These are phyloP conservation scores for Daboia siamensis DNA, from an alignment of 2,113 vertebrate species.

Conservation along the genomic window DNA sequence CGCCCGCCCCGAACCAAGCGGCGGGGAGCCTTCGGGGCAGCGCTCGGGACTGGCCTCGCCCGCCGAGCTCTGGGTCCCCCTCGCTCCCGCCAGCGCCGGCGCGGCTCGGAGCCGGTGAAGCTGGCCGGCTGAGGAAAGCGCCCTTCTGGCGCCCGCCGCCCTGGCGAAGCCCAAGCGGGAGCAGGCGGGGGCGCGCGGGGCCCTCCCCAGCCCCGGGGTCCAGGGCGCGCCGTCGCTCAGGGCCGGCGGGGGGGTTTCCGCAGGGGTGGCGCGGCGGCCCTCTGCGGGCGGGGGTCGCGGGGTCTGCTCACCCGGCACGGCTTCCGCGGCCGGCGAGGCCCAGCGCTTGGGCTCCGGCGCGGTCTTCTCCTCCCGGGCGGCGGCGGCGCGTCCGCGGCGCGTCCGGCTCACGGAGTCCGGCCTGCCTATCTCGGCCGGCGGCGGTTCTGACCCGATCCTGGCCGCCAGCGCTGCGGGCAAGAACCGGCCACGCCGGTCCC, in stretches of 20 bases:
- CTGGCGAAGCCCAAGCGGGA: neutral
- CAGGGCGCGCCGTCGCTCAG: neutral
- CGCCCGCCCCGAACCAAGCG: neutral
- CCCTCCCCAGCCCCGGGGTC: neutral
- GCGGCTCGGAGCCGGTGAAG: no score
- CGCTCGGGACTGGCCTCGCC: neutral
- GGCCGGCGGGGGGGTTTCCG: no score
- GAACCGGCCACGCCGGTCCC: constrained; percentile 68
- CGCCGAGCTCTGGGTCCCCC: no score
- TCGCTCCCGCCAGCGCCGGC: no score
- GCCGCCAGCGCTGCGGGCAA: constrained; percentile 23
- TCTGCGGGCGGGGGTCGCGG: neutral
- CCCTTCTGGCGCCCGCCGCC: neutral
- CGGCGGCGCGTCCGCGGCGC: constrained; percentile 1
- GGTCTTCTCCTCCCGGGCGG: constrained; percentile 2
- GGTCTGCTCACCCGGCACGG: neutral
- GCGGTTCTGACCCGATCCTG: constrained; percentile 13
- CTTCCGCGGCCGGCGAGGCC: constrained; percentile 9
- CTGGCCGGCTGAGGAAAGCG: neutral
- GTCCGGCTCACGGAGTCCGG: constrained; percentile 1
- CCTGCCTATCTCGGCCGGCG: constrained; percentile 4
- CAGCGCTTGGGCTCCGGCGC: neutral
- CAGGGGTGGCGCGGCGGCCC: neutral
- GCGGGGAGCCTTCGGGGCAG: neutral
- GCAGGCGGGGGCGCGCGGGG: neutral